Percentiles rank a stretch among this genome's conserved stretches.
Evolutionary conservation across 2,113 vertebrate genomes (phyloP).

Genomic region (Apus apus): DNA sequence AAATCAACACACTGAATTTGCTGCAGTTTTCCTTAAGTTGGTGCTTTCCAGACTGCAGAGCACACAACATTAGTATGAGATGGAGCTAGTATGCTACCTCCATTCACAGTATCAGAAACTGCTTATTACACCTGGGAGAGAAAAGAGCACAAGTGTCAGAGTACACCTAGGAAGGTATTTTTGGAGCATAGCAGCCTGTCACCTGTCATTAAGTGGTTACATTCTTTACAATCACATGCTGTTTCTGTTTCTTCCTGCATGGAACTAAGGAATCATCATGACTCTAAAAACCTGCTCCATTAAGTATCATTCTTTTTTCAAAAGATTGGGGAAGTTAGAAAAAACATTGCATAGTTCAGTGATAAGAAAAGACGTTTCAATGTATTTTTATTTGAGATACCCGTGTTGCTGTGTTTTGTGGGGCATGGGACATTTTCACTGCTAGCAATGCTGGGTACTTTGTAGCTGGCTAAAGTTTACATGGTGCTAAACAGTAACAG

Average conservation of each 20-base stretch:
- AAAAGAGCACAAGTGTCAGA: not conserved
- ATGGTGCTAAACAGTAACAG: not conserved
- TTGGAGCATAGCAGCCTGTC: not conserved
- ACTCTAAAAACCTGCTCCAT: not conserved
- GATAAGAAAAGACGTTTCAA: not conserved
- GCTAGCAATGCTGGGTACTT: not conserved
- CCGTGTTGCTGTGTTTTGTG: not conserved
- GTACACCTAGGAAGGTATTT: not conserved
- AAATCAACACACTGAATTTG: not conserved
- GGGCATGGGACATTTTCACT: not conserved
- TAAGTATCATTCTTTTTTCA: not conserved
- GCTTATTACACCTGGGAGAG: not conserved
- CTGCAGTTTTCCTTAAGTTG: not conserved
- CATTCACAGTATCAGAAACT: not conserved
- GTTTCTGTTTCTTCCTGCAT: not conserved
- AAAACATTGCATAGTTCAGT: not conserved
- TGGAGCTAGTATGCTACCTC: not conserved
- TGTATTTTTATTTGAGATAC: not conserved
- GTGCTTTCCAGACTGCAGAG: not conserved
- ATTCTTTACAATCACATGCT: not conserved
- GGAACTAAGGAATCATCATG: not conserved
- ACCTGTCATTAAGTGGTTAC: not conserved
- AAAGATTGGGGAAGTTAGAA: not conserved
- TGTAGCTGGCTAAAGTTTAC: not conserved
- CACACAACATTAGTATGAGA: not conserved